phyloP scores from a whole-genome alignment of 2,888 invertebrate genomes.

The Panorpa germanica region DNA sequence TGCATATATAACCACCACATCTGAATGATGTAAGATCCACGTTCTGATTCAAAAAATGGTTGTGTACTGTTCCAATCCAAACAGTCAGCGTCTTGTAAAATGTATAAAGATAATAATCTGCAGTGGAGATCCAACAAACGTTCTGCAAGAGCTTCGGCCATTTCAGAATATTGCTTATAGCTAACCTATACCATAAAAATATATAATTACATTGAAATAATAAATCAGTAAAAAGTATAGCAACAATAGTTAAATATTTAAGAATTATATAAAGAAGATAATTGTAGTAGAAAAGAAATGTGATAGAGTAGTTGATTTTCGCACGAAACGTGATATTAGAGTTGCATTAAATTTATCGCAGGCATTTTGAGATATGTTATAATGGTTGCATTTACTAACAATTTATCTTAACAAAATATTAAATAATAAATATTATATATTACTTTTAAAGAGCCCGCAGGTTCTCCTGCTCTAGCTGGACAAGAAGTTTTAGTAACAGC shows the following conservation, averaged over 20 bases:
- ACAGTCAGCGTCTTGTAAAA: conserved; percentile 65
- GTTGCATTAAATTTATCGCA: too few relatives aligned
- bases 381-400: too few relatives aligned
- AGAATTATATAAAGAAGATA: too few relatives aligned
- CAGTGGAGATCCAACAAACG: conserved; percentile 63
- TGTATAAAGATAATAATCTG: conserved; percentile 55
- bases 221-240: conserved; percentile 1
- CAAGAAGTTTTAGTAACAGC: conserved; percentile 21
- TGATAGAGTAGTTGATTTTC: too few relatives aligned
- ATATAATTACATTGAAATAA: conserved; percentile 4
- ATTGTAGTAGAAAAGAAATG: too few relatives aligned
- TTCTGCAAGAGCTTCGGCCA: conserved; percentile 72
- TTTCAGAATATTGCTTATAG: conserved; percentile 59
- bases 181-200: conserved; percentile 23
- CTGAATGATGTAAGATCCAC: conserved; percentile 65
- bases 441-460: conserved; percentile 22
- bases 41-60: conserved; percentile 49
- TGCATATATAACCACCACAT: conserved; percentile 84
- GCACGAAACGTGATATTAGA: too few relatives aligned
- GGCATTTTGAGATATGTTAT: too few relatives aligned
- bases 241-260: not conserved
- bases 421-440: too few relatives aligned
- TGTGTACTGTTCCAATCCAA: conserved; percentile 49
- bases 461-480: conserved; percentile 23
- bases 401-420: too few relatives aligned